A percentile compares a stretch with the other conserved stretches of the same genome.
Evolutionary conservation across 2,113 vertebrate species (phyloP).

Genomic region (Syngnathus typhle): DNA sequence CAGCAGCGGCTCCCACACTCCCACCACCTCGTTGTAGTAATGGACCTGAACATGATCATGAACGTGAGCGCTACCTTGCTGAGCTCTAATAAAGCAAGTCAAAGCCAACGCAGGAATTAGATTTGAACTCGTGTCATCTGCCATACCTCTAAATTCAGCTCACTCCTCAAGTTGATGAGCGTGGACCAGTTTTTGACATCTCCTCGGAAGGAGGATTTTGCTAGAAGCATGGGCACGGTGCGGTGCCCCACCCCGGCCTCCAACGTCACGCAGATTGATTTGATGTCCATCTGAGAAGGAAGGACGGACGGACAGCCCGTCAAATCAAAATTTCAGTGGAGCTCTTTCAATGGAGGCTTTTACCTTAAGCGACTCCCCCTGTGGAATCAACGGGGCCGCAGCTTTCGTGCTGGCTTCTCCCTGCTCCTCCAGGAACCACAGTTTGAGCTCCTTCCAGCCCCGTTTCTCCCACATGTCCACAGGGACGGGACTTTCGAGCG

Average conservation of each 20-base stretch:
- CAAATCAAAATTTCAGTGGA: not conserved
- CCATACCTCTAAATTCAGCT: slow-evolving; percentile 83
- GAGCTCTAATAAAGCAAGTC: too few relatives aligned
- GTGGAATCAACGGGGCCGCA: slow-evolving; percentile 71
- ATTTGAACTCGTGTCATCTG: too few relatives aligned
- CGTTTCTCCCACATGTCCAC: slow-evolving; percentile 83
- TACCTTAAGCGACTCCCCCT: slow-evolving; percentile 80
- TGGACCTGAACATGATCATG: slow-evolving; percentile 75
- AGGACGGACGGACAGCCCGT: not conserved
- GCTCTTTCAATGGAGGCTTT: not conserved
- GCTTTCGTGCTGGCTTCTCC: slow-evolving; percentile 64
- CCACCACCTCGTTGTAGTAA: slow-evolving; percentile 92
- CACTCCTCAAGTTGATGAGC: slow-evolving; percentile 83
- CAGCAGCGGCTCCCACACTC: slow-evolving; percentile 94
- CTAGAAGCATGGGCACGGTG: slow-evolving; percentile 95
- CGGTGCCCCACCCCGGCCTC: slow-evolving; percentile 93
- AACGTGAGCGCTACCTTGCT: too few relatives aligned
- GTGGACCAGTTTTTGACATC: slow-evolving; percentile 89
- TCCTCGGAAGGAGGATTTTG: slow-evolving; percentile 85
- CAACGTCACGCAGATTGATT: slow-evolving; percentile 86
- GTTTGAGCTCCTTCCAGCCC: slow-evolving; percentile 80
- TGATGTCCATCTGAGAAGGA: slow-evolving; percentile 69
- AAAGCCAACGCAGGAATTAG: too few relatives aligned
- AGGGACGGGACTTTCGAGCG: slow-evolving; percentile 73
- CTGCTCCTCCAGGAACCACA: slow-evolving; percentile 94